Evolutionary conservation across 2,888 invertebrate species (phyloP), one percentile per base, ranked within the genome.

Genomic region (Brachypalpus laphriformis): DNA sequence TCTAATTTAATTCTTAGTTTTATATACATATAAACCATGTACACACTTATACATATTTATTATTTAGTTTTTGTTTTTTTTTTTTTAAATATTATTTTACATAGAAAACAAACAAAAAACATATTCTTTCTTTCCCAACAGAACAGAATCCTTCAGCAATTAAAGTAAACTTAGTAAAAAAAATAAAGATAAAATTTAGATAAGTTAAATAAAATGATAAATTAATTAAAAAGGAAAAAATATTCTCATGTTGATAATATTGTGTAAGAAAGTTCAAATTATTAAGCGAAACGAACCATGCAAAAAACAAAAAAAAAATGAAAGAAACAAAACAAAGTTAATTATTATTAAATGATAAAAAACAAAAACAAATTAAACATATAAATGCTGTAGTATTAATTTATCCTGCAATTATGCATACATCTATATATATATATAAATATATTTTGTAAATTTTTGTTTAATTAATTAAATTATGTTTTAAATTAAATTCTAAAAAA

Each of bases 391-490:
- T 85, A 85, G 85, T 85, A 85, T 85, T 85, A 81, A 85, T 85
- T 85, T 85, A 76, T 81, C 81, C 75, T 85, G 75, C 80, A 76
- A 85, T 66, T 70, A 81, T 59, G 81, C 81, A 76, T 81, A 80
- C 74, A 65, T 70, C 57, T 85, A 76, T 78, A 56, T 81, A 85
- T 56, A 71, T 75, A 71, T 57, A 65, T 81, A 81, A 57, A 85
- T 71, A 83, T 81, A 81, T 85, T 85, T 85, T 85, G 85, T 85
- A 85, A 85, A 85, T 85, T 85, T 85, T 85, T 85, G 85, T 85
- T 85, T 80, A 80, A 85, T 80, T 85, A 85, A 85, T 81, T 85
- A 85, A 85, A 81, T 85, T 85, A 85, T 85, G 85, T 85, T 81
- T 85, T 85, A 85, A 85, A 85, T 85, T 85, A 85, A 85, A 85